These are phyloP conservation scores for Salarias fasciatus DNA, from an alignment of 2,797 vertebrate species.

Conservation along the genomic window DNA sequence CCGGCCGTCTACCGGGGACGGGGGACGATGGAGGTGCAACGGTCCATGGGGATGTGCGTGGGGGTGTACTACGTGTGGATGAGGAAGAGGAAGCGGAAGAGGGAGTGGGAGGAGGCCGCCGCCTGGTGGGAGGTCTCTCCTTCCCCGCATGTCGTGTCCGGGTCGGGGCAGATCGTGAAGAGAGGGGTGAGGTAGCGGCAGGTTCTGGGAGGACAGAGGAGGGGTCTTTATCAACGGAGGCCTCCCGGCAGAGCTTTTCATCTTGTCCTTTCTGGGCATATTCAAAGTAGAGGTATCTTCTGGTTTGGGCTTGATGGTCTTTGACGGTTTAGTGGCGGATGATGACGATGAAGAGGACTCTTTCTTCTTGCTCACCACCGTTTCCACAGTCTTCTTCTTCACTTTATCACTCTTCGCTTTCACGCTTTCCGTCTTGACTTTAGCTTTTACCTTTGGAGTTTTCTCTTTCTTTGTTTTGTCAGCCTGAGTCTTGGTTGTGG, in stretches of 20 bases:
- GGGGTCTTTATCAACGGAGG: slow-evolving; percentile 60
- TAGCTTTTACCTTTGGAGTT: slow-evolving; percentile 76
- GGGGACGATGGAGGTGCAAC: slow-evolving; percentile 43
- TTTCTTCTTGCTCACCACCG: slow-evolving; percentile 58
- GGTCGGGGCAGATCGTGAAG: slow-evolving; percentile 61
- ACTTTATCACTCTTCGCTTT: slow-evolving; percentile 90
- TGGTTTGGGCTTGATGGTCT: slow-evolving; percentile 54
- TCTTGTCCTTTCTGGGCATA: slow-evolving; percentile 68
- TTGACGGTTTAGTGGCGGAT: slow-evolving; percentile 55
- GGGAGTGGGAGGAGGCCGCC: slow-evolving; percentile 52
- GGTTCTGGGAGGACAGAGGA: slow-evolving; percentile 52
- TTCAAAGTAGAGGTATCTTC: slow-evolving; percentile 57
- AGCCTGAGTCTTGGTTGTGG: slow-evolving; percentile 50
- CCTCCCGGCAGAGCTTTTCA: slow-evolving; percentile 53
- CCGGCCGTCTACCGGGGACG: slow-evolving; percentile 60
- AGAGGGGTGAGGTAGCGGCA: slow-evolving; percentile 46
- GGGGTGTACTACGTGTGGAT: slow-evolving; percentile 25
- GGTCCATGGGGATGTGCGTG: slow-evolving; percentile 46
- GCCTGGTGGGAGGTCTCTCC: slow-evolving; percentile 57
- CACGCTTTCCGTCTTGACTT: slow-evolving; percentile 87
- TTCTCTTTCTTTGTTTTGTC: slow-evolving; percentile 74
- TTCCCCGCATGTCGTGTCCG: slow-evolving; percentile 59
- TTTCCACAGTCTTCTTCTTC: slow-evolving; percentile 84
- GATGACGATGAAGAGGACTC: slow-evolving; percentile 60
- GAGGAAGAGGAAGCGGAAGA: background rate